Percentiles rank a stretch among this genome's conserved stretches.
phyloP scores from a whole-genome alignment of 2,888 invertebrate species.

The Oconnorella tubifera region DNA sequence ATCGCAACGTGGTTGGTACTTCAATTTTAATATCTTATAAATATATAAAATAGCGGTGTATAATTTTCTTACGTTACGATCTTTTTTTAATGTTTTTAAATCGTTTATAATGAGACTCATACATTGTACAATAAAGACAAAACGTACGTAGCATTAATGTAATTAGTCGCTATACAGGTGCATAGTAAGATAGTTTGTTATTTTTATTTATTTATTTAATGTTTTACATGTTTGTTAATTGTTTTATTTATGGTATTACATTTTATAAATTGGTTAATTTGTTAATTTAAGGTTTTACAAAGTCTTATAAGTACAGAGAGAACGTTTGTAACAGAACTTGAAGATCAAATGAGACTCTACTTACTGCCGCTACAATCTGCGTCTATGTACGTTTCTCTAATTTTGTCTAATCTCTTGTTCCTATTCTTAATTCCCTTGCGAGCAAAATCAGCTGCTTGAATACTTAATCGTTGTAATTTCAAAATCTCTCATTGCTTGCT shows the following conservation, averaged over 20 bases:
- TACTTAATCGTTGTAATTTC: not conserved
- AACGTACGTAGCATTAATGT: too few relatives aligned
- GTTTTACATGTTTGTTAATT: too few relatives aligned
- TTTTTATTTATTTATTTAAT: not conserved
- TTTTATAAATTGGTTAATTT: not conserved
- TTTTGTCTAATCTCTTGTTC: not conserved
- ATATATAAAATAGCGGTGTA: not conserved
- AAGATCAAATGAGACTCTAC: slow-evolving; percentile 78
- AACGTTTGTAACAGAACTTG: slow-evolving; percentile 83
- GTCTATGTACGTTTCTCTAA: slow-evolving; percentile 70
- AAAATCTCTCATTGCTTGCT: not conserved
- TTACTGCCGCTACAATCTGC: slow-evolving; percentile 80
- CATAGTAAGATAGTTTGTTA: too few relatives aligned
- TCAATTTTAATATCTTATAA: not conserved
- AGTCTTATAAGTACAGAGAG: slow-evolving; percentile 81
- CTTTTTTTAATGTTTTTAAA: not conserved
- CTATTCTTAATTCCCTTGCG: not conserved
- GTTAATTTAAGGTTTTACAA: slow-evolving; percentile 55
- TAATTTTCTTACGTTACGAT: not conserved
- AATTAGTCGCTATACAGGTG: too few relatives aligned
- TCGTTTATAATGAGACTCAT: too few relatives aligned
- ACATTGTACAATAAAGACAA: too few relatives aligned
- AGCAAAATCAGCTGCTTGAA: not conserved
- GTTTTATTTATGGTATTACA: too few relatives aligned
- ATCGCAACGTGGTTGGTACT: slow-evolving; percentile 8